Evolutionary conservation across 1,140 invertebrate genomes (phyloP).

Genomic region (Grapholita molesta): DNA sequence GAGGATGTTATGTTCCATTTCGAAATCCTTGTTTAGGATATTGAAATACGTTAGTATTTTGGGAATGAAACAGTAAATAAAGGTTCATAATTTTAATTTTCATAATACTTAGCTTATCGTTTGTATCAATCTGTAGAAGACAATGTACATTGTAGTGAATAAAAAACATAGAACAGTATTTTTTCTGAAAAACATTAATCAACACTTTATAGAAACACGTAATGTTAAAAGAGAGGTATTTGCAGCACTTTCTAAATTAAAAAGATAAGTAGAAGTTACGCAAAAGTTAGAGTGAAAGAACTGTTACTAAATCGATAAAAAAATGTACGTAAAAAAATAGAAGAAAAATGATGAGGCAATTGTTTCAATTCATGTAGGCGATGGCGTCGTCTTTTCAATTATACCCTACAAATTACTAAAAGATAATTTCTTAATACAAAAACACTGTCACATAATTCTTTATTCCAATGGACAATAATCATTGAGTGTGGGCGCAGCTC

Average conservation of each 20-base stretch:
- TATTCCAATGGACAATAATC: background rate
- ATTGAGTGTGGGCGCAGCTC: slow-evolving; percentile 13
- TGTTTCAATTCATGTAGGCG: slow-evolving; percentile 6
- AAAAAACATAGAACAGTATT: too few species aligned
- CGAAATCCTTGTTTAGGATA: background rate
- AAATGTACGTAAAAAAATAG: background rate
- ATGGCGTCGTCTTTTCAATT: slow-evolving; percentile 17
- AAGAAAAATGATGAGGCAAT: background rate
- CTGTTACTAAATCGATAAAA: background rate
- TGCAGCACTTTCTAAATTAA: background rate
- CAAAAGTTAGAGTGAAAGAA: background rate
- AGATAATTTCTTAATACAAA: background rate
- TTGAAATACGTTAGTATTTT: background rate
- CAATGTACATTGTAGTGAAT: too few species aligned
- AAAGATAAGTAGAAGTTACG: background rate
- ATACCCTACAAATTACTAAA: background rate
- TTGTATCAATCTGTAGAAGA: too few species aligned
- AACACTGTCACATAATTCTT: background rate
- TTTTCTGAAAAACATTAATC: too few species aligned
- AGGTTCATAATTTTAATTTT: too few species aligned
- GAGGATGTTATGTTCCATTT: background rate
- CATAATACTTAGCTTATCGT: too few species aligned
- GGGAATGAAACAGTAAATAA: background rate
- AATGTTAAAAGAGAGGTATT: background rate
- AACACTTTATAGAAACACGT: too few species aligned